Evolutionary conservation across 1,140 invertebrate genomes (phyloP), one percentile per base, ranked within the genome.

Genomic region (Luehdorfia chinensis): DNA sequence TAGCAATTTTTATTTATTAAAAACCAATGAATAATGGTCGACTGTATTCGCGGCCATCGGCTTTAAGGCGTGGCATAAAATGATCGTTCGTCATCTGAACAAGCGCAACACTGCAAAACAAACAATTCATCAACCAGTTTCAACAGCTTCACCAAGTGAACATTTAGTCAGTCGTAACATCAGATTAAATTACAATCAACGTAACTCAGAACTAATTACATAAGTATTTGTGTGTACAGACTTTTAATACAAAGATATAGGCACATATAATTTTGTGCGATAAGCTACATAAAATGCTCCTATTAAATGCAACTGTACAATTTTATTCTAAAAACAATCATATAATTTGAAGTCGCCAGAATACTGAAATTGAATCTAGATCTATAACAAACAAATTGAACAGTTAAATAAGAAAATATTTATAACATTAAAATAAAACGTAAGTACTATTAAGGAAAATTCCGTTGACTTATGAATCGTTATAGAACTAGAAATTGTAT

Each of bases 281-380:
- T n/a, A n/a, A n/a, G n/a, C n/a, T n/a, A 37, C 5, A 37, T 28
- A 54, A 60, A 64, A 67, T 55, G 55, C 57, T 61, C 14, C 2
- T 43, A 52, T 37, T 67, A 67, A 67, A 67, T 64, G 64, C 64
- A 60, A 59, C 36, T 34, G 39, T 15, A 41, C 18, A 44, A n/a
- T n/a, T n/a, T n/a, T 14, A 43, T 14, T 44, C 25, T 28, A 16
- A 23, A 44, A 31, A 31, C 9, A 31, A 31, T 12, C 9, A 5
- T 12, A 31, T 12, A 2, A 31, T 12, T 11, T 31, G 30, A 31
- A 13, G 9, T 27, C n/a, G 4, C 19, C 8, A 13, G 12, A 39
- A 39, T 39, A 39, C 36, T 39, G 21, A 11, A 12, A 39, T 25
- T 6, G 15, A 39, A 25, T 39, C 21, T 12, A 12, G 9, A 31